Evolutionary conservation across 2,797 vertebrate genomes (phyloP).

Genomic region (Lagodon rhomboides): DNA sequence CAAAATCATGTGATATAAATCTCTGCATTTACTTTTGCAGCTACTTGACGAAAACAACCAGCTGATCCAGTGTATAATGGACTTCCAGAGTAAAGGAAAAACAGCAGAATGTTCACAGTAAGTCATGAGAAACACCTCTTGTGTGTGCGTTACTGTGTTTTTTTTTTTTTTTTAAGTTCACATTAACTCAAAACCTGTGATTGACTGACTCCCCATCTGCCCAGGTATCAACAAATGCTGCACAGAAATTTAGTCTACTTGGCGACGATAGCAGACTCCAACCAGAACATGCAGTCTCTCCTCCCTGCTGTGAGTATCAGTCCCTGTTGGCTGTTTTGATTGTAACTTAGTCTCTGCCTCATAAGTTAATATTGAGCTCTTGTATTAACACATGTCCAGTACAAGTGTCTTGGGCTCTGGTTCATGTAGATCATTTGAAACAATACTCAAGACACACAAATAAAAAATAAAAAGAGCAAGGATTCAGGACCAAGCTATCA

Average conservation of each 20-base stretch:
- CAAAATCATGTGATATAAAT: constrained; percentile 14
- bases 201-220: constrained; percentile 33
- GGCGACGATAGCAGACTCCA: constrained; percentile 99
- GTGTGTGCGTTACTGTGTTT: not conserved
- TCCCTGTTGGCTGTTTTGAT: constrained; percentile 17
- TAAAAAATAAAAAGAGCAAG: not conserved
- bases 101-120: constrained; percentile 99
- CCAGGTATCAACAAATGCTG: constrained; percentile 98
- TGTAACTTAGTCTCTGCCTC: not conserved
- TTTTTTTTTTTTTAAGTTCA: not conserved
- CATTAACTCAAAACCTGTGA: not conserved
- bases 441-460: not conserved
- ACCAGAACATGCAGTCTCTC: constrained; percentile 99
- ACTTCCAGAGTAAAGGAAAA: constrained; percentile 99
- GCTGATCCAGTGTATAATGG: constrained; percentile 99
- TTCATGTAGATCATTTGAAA: not conserved
- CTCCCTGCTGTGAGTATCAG: constrained; percentile 96
- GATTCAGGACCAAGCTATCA: not conserved
- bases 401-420: not conserved
- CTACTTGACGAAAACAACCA: constrained; percentile 99
- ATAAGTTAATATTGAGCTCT: not conserved
- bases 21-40: constrained; percentile 77
- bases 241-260: constrained; percentile 99
- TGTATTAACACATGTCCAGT: not conserved
- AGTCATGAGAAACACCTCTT: constrained; percentile 67